Percentiles rank a stretch among this genome's conserved stretches.
phyloP scores from a whole-genome alignment of 2,797 vertebrate species.

The Scarus forsteni region DNA sequence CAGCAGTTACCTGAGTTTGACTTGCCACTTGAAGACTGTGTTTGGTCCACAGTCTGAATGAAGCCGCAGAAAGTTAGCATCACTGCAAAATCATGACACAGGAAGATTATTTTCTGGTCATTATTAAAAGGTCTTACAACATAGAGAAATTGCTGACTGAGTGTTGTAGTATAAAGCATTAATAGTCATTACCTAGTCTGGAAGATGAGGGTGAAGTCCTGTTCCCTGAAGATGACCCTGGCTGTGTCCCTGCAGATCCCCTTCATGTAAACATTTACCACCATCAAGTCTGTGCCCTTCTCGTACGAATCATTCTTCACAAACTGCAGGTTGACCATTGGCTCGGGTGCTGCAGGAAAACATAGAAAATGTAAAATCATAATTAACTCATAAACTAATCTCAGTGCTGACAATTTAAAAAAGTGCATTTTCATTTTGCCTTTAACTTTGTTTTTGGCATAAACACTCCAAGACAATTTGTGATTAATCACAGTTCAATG shows the following conservation, averaged over 20 bases:
- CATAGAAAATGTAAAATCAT: background rate
- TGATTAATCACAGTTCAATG: no score
- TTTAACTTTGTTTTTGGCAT: no score
- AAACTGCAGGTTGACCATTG: conserved; percentile 91
- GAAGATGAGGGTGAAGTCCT: conserved; percentile 97
- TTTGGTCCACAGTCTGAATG: conserved; percentile 92
- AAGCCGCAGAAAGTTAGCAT: conserved; percentile 91
- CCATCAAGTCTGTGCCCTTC: conserved; percentile 97
- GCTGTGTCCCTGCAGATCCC: conserved; percentile 91
- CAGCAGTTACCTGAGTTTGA: conserved; percentile 94
- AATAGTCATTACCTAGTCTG: conserved; percentile 89
- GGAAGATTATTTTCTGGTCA: background rate
- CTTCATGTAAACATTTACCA: conserved; percentile 96
- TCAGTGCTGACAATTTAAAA: background rate
- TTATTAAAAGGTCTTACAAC: background rate
- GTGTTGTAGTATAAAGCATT: background rate
- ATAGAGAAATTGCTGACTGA: background rate
- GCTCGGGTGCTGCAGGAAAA: conserved; percentile 84
- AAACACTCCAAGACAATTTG: no score
- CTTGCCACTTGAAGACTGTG: conserved; percentile 97
- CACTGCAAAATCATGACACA: conserved; percentile 78
- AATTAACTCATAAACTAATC: background rate
- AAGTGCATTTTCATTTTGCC: no score
- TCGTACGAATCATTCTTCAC: conserved; percentile 97
- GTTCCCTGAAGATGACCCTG: conserved; percentile 95